Percentiles rank a stretch among this genome's conserved stretches.
Conservation (phyloP, 2,797 vertebrate genomes). For the Aulostomus chinensis region DNA sequence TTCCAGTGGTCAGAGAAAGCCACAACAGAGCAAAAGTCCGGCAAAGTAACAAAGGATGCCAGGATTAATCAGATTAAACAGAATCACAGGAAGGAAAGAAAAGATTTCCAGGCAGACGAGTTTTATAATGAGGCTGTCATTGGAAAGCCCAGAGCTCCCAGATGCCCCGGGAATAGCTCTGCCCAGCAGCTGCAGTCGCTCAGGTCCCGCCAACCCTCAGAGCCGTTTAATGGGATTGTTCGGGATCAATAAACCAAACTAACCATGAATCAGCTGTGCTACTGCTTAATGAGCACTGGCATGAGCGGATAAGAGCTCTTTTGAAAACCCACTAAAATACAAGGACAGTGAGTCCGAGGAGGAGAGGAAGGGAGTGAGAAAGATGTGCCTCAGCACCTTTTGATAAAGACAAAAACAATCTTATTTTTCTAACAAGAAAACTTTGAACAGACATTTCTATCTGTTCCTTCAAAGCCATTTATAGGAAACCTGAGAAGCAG, state of each 20-base stretch:
- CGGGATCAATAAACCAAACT: conserved; percentile 73
- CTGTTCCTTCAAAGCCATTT: too few relatives aligned
- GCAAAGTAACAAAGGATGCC: conserved; percentile 20
- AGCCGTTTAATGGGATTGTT: conserved; percentile 69
- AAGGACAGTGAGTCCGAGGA: conserved; percentile 1
- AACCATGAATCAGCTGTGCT: conserved; percentile 49
- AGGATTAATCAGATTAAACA: conserved; percentile 21
- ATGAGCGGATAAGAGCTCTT: conserved; percentile 38
- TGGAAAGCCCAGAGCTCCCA: conserved; percentile 33
- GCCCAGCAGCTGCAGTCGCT: conserved; percentile 47
- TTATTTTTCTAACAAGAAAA: too few relatives aligned
- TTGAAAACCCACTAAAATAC: conserved; percentile 40
- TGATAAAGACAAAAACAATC: too few relatives aligned
- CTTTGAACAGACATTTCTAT: too few relatives aligned
- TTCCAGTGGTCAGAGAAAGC: conserved; percentile 34
- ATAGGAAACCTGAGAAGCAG: too few relatives aligned
- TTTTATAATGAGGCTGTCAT: conserved; percentile 58
- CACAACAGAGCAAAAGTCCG: conserved; percentile 22
- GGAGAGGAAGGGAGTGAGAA: conserved; percentile 1
- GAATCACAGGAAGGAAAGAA: conserved; percentile 15
- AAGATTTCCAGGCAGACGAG: conserved; percentile 3
- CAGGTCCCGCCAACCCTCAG: conserved; percentile 32
- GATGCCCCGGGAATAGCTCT: conserved; percentile 38
- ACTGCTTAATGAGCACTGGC: conserved; percentile 67
- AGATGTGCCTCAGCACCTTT: too few relatives aligned